These are phyloP conservation scores for Apamea anceps DNA, from an alignment of 2,888 invertebrate species.

Conservation along the genomic window DNA sequence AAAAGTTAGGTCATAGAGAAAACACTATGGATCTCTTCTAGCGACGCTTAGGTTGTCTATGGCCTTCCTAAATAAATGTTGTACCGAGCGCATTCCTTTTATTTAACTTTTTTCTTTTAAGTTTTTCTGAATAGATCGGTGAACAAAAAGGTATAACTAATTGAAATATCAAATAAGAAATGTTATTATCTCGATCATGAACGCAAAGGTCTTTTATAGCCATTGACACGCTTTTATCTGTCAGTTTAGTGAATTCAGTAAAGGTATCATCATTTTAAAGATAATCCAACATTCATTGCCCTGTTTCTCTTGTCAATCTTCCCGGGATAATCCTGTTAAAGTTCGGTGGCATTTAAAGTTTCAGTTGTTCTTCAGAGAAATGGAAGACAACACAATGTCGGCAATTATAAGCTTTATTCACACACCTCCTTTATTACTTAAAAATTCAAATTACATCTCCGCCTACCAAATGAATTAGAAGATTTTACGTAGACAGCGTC, in stretches of 20 bases:
- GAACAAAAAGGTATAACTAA: not conserved
- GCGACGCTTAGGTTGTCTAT: not conserved
- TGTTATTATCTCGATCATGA: constrained; percentile 1
- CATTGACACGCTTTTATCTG: not conserved
- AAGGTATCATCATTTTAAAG: constrained; percentile 19
- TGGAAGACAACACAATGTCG: constrained; percentile 22
- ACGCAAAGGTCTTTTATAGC: not conserved
- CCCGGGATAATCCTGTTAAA: constrained; percentile 22
- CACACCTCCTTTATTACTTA: constrained; percentile 40
- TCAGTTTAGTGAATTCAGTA: constrained; percentile 16
- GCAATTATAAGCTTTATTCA: constrained; percentile 41
- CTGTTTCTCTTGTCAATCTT: constrained; percentile 31
- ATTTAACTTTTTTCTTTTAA: not conserved
- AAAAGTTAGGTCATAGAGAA: not conserved
- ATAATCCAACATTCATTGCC: constrained; percentile 29
- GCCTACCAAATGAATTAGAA: constrained; percentile 55
- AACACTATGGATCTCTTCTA: not conserved
- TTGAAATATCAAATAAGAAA: constrained; percentile 1
- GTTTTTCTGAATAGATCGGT: not conserved
- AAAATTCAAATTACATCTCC: constrained; percentile 55
- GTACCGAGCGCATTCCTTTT: not conserved
- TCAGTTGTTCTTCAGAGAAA: constrained; percentile 19
- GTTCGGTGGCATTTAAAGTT: constrained; percentile 22
- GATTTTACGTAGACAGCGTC: constrained; percentile 49
- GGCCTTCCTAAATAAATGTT: not conserved